Evolutionary conservation across 37 sponge, comb jelly and placozoan species (phyloP), one percentile per base, ranked within the genome.

Genomic region (Mnemiopsis leidyi): DNA sequence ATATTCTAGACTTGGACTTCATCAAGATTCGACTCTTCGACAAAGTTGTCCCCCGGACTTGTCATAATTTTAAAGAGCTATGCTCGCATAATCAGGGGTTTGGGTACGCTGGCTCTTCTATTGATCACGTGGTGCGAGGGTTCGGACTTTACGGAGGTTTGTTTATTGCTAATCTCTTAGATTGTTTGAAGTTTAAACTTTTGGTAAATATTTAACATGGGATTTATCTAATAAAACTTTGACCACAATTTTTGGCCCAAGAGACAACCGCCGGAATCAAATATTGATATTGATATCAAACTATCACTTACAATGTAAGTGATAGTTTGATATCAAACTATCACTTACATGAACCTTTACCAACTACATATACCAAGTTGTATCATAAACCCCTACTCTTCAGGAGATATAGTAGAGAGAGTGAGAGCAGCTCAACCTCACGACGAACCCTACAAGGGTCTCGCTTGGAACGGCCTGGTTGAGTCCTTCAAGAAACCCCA

Each of bases 91-190:
- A 16, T 35, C 36, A 79, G 7, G 82, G 82, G 7, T 79, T 79
- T 35, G 82, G 82, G 13, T 79, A 79, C 29, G 29, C 37, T 13
- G 37, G 82, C 21, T 79, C 82, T 33, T 32, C 38, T 0, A 29
- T 79, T 5, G 37, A 79, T 79, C 82, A 79, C 82, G 82, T 79
- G 82, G 82, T 79, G 36, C 26, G 82, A 79, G 82, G 82, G 1
- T 79, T 79, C 36, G 82, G 82, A 33, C 82, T 79, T 13, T 79
- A 79, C 36, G 82, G 82, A 79, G 82, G 82, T 79, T 5, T n/a
- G n/a, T n/a, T n/a, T n/a, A n/a, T n/a, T n/a, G n/a, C n/a, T n/a
- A n/a, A n/a, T n/a, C n/a, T n/a, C n/a, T n/a, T n/a, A n/a, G n/a
- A n/a, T n/a, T n/a, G n/a, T n/a, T n/a, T n/a, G n/a, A n/a, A n/a